These are phyloP conservation scores for Otolemur crassicaudatus DNA, from an alignment of 2,797 vertebrate genomes.

Conservation along the genomic window DNA sequence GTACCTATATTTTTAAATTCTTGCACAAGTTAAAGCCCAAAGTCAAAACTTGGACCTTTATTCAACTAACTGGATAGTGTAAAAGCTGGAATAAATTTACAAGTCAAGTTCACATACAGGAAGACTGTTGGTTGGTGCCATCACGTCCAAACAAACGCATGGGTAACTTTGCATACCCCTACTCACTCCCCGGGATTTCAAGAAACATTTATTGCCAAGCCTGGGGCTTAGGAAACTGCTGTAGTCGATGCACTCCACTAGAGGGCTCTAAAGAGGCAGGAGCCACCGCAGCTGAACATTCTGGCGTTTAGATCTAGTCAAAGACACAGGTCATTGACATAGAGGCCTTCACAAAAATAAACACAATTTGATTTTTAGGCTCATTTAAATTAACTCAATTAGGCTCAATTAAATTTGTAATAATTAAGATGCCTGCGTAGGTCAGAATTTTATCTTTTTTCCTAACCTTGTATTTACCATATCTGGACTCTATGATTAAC, in stretches of 20 bases:
- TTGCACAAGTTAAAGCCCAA: background rate
- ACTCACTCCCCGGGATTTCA: background rate
- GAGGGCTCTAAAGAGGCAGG: constrained; percentile 75
- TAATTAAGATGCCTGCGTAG: background rate
- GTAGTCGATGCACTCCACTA: constrained; percentile 44
- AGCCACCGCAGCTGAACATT: background rate
- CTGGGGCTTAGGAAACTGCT: background rate
- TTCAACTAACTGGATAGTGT: background rate
- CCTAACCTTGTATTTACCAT: background rate
- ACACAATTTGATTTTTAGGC: constrained; percentile 36
- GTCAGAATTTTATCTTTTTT: background rate
- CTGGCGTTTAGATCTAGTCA: background rate
- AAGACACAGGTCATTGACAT: background rate
- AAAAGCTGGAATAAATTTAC: background rate
- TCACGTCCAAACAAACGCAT: background rate
- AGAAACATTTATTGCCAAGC: background rate
- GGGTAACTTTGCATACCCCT: background rate
- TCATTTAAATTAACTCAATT: constrained; percentile 10
- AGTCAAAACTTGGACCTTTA: constrained; percentile 31
- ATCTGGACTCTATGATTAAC: background rate
- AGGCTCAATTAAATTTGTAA: no score
- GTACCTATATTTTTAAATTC: background rate
- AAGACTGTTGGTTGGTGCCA: background rate
- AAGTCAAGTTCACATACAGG: background rate
- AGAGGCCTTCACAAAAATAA: background rate